Evolutionary conservation across 2,797 vertebrate genomes (phyloP).

Genomic region (Thalassophryne amazonica): DNA sequence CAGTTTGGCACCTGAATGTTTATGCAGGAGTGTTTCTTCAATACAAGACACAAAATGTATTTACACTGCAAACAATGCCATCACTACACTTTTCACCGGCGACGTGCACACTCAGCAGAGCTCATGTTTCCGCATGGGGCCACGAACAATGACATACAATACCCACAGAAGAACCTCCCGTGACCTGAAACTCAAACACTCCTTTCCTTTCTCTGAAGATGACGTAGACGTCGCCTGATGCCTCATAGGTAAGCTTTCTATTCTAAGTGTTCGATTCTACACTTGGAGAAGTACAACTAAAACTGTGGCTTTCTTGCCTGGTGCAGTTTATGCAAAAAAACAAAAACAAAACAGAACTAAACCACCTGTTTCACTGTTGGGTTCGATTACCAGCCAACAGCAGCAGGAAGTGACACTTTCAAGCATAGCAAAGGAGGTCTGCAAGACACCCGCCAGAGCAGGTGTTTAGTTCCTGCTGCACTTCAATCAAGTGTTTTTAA

Average conservation of each 20-base stretch:
- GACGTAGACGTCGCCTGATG: not conserved
- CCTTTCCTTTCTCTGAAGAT: slow-evolving; percentile 3
- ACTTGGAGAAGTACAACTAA: too few relatives aligned
- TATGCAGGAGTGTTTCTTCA: too few relatives aligned
- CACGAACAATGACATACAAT: slow-evolving; percentile 19
- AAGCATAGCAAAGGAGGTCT: slow-evolving; percentile 4
- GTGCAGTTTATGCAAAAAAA: not conserved
- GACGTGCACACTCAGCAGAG: not conserved
- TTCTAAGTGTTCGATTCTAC: not conserved
- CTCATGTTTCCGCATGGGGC: slow-evolving; percentile 22
- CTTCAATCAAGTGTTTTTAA: not conserved
- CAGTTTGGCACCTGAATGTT: too few relatives aligned
- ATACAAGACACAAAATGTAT: too few relatives aligned
- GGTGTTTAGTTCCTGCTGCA: not conserved
- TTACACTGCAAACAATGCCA: not conserved
- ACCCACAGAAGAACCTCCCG: not conserved
- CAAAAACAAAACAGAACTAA: not conserved
- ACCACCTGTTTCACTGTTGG: not conserved
- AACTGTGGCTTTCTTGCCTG: not conserved
- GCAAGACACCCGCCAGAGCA: not conserved
- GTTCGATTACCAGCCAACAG: not conserved
- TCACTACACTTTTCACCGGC: not conserved
- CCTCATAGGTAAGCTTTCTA: not conserved
- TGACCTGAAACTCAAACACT: slow-evolving; percentile 21
- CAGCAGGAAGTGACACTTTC: slow-evolving; percentile 44